phyloP scores from a whole-genome alignment of 2,888 invertebrate genomes.

The Napeogenes inachia region DNA sequence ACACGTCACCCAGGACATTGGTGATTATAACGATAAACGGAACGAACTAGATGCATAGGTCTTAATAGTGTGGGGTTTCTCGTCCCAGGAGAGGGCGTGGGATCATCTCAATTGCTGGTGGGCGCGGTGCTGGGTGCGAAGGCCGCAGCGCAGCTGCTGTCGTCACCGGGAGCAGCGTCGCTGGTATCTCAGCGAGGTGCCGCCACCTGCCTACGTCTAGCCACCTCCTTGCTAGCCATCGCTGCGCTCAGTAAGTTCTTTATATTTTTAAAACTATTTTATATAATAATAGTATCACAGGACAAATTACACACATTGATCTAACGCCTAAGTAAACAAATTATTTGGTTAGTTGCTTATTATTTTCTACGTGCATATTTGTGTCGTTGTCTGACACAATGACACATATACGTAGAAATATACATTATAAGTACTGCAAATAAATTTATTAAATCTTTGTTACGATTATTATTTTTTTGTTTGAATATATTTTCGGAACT shows the following conservation, averaged over 20 bases:
- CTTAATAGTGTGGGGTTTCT: background rate
- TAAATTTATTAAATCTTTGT: too few relatives aligned
- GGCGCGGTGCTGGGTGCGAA: conserved; percentile 63
- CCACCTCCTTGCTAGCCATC: conserved; percentile 47
- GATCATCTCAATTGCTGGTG: conserved; percentile 51
- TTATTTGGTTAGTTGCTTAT: too few relatives aligned
- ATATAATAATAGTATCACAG: too few relatives aligned
- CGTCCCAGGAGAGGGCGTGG: conserved; percentile 32
- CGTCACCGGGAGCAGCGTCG: conserved; percentile 47
- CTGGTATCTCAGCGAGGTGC: conserved; percentile 51
- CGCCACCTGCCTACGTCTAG: conserved; percentile 47
- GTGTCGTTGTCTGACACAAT: too few relatives aligned
- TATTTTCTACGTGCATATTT: too few relatives aligned
- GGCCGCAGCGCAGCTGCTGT: conserved; percentile 57
- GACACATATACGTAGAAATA: too few relatives aligned
- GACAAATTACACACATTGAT: too few relatives aligned
- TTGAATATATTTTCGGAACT: too few relatives aligned
- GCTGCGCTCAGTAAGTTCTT: conserved; percentile 46
- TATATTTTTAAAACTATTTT: background rate
- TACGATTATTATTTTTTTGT: too few relatives aligned
- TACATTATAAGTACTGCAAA: too few relatives aligned
- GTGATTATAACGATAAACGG: background rate
- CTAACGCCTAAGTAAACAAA: too few relatives aligned
- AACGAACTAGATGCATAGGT: background rate
- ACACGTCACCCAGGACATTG: conserved; percentile 33